These are phyloP conservation scores for Diorhabda carinulata DNA, from an alignment of 1,140 invertebrate genomes.

Conservation along the genomic window DNA sequence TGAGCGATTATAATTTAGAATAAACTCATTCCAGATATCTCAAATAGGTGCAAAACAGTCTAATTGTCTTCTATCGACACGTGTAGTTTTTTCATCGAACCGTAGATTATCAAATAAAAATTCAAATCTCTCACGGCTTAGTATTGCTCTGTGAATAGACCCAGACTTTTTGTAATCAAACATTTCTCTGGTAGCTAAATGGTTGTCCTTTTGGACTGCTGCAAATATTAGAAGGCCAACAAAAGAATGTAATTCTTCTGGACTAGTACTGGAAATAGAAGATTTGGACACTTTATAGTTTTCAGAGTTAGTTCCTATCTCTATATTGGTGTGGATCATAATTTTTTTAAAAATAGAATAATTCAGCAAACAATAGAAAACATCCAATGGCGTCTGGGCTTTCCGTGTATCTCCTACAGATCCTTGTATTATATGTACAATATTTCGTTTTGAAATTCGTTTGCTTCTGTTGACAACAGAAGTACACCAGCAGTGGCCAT, in stretches of 20 bases:
- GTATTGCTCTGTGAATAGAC: slow-evolving; percentile 24
- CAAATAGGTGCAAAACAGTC: slow-evolving; percentile 43
- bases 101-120: slow-evolving; percentile 44
- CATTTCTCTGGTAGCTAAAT: slow-evolving; percentile 33
- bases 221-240: slow-evolving; percentile 33
- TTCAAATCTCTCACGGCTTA: slow-evolving; percentile 41
- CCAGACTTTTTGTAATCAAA: slow-evolving; percentile 33
- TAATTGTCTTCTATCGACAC: slow-evolving; percentile 27
- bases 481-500: slow-evolving; percentile 14
- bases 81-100: slow-evolving; percentile 41
- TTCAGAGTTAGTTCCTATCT: slow-evolving; percentile 1
- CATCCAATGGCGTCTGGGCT: background rate
- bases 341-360: slow-evolving; percentile 13
- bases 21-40: too few relatives aligned
- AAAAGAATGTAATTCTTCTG: slow-evolving; percentile 30
- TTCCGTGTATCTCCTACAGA: slow-evolving; percentile 2
- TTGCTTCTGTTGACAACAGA: background rate
- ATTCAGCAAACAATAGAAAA: slow-evolving; percentile 8
- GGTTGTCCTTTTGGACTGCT: slow-evolving; percentile 34
- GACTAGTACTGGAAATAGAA: slow-evolving; percentile 11
- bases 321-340: slow-evolving; percentile 10
- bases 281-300: slow-evolving; percentile 5
- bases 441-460: slow-evolving; percentile 5
- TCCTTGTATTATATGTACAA: slow-evolving; percentile 14
- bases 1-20: slow-evolving; percentile 20